These are phyloP conservation scores for Tiphia femorata DNA, from an alignment of 2,888 invertebrate genomes.

Conservation along the genomic window DNA sequence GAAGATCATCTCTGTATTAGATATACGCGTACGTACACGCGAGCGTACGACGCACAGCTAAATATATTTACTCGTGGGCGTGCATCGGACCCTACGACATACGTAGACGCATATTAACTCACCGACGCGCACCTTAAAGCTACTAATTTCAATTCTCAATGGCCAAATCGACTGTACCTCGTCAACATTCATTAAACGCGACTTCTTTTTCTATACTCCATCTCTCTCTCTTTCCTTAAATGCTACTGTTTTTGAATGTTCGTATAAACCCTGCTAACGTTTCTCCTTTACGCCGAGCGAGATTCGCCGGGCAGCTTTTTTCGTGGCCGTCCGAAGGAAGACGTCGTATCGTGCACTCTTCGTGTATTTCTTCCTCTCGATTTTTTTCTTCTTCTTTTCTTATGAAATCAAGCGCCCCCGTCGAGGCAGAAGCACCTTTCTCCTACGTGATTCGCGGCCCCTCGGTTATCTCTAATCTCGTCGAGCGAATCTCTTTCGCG, in stretches of 20 bases:
- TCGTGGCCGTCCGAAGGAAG: conserved; percentile 14
- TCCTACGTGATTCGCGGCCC: too few relatives aligned
- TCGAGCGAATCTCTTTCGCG: too few relatives aligned
- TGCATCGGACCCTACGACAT: too few relatives aligned
- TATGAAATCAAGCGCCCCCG: too few relatives aligned
- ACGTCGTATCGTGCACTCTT: conserved; percentile 3
- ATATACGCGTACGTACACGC: too few relatives aligned
- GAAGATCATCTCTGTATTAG: too few relatives aligned
- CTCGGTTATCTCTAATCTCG: too few relatives aligned
- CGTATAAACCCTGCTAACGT: conserved; percentile 57
- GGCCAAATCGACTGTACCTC: conserved; percentile 54
- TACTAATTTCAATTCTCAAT: conserved; percentile 59
- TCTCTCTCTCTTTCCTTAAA: conserved; percentile 19
- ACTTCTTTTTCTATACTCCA: too few relatives aligned
- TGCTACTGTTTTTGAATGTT: conserved; percentile 38
- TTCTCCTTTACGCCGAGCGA: conserved; percentile 13
- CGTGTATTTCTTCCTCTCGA: neutral
- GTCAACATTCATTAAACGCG: conserved; percentile 25
- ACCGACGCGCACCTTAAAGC: conserved; percentile 29
- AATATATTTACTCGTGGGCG: too few relatives aligned
- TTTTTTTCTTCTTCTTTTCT: too few relatives aligned
- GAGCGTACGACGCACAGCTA: too few relatives aligned
- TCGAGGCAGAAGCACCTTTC: too few relatives aligned
- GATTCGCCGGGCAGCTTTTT: neutral
- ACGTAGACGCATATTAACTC: conserved; percentile 13